Base-by-base conservation (phyloP, 2,113 vertebrate species). In the Montifringilla adamsi region DNA sequence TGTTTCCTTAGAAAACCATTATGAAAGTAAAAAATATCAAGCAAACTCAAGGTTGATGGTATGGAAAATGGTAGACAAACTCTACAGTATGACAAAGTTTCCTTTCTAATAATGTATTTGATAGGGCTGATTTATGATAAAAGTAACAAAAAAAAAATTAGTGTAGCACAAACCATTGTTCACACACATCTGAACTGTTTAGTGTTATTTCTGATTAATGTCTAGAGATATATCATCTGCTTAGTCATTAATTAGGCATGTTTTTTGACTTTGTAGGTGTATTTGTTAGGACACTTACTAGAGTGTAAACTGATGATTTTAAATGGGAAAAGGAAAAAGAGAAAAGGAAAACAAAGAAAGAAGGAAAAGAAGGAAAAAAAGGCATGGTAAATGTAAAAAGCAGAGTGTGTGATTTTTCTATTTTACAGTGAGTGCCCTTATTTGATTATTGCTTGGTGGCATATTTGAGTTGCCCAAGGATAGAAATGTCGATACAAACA, bases 361-460 rank as follows among this genome's bases (percentile, higher is more conserved):
- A 58, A 41, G 8, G 3, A 11, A 50, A 63, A 89, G 10, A 62
- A 58, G 20, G 74, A 52, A 21, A 44, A 89, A 91, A 79, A 87
- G 15, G 4, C n/a, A 56, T 6, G 7, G 24, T 46, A 93, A 49
- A 87, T n/a, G 58, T 53, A 79, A 91, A 89, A 58, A 50, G 19
- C 8, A 64, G 30, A 56, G 24, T 13, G 10, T 49, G 27, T 20
- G 26, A 59, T 41, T 79, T 69, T 53, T 79, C n/a, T 46, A 43
- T 63, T 86, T 80, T 83, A 49, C 59, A 75, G 85, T 28, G 17
- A 37, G 33, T 67, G 74, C 22, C 43, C 56, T 91, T 62, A 63
- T 52, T 33, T 58, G 69, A 74, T 86, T 95, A 79, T 91, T 96
- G 91, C 85, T 88, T 84, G 84, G 78, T 90, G 92, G 89, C 76